These are phyloP conservation scores for Sipha maydis DNA, from an alignment of 2,888 invertebrate genomes.

Conservation along the genomic window DNA sequence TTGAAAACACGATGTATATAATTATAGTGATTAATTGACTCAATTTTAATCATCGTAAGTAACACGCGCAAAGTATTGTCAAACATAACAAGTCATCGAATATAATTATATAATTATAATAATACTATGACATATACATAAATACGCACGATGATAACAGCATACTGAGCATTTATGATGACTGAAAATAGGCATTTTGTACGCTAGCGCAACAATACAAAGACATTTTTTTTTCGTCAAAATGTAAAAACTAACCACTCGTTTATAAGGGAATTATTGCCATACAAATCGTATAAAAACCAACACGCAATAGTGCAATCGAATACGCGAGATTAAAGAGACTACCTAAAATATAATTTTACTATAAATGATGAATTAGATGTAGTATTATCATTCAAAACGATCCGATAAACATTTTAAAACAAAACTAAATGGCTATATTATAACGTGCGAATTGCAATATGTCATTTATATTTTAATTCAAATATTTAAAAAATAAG, in stretches of 20 bases:
- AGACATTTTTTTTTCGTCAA: not conserved
- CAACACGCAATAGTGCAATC: not conserved
- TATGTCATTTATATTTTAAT: too few species aligned
- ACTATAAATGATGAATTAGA: too few species aligned
- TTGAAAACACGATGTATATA: not conserved
- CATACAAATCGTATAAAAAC: too few species aligned
- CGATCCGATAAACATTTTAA: too few species aligned
- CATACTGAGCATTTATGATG: not conserved
- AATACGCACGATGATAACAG: not conserved
- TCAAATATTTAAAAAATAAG: too few species aligned
- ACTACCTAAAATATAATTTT: too few species aligned
- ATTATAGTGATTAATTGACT: constrained; percentile 20
- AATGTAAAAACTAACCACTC: not conserved
- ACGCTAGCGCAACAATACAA: too few species aligned
- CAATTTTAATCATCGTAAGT: not conserved
- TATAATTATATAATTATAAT: not conserved
- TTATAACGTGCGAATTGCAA: too few species aligned
- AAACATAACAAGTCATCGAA: not conserved
- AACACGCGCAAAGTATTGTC: not conserved
- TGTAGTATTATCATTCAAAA: too few species aligned
- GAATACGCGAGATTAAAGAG: too few species aligned
- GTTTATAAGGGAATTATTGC: not conserved
- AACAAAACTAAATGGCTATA: too few species aligned
- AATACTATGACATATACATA: not conserved
- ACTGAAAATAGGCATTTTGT: not conserved